Evolutionary conservation across 2,113 vertebrate genomes (phyloP), one percentile per base, ranked within the genome.

Genomic region (Rhea americana): DNA sequence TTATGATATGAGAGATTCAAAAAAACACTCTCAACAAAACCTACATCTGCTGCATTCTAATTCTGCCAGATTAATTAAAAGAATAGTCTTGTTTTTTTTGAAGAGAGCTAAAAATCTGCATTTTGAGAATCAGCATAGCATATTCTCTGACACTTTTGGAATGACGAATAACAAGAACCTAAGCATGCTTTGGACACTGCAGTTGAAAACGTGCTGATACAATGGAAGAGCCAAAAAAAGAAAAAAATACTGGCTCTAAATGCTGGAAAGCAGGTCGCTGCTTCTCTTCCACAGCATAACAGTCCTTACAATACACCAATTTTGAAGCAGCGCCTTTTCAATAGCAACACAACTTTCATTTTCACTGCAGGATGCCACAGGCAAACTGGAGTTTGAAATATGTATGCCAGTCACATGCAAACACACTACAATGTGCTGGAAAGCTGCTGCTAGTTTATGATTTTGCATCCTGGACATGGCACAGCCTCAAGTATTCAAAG

Each of bases 371-470:
- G 94, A 94, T 73, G 90, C 94, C 96, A 95, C 89, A 75, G 96
- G 93, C 96, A 92, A 87, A 87, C 68, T 16, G 0, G 93, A 94
- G 93, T 91, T 92, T 93, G 93, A 78, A 95, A 97, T 97, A 95
- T 84, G 94, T 96, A 97, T 96, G 96, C 96, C 79, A 84, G 95
- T 97, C 96, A 97, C 97, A 94, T 7, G 70, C 94, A 94, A 95
- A 78, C 94, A 89, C 37, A 18, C 93, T 84, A 96, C 97, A 96
- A 66, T 91, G 92, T 94, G 94, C 82, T 96, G 95, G 89, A 92
- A 92, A 93, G 78, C 90, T 93, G 93, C 95, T 17, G 45, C 93
- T 95, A 84, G 81, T 93, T 95, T 95, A 86, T 85, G 81, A 89
- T 83, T 91, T 91, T 81, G 67, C 82, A 63, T 89, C 91, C 81